Conservation (phyloP, 2,888 invertebrate species). For the Aproaerema taeniolella region DNA sequence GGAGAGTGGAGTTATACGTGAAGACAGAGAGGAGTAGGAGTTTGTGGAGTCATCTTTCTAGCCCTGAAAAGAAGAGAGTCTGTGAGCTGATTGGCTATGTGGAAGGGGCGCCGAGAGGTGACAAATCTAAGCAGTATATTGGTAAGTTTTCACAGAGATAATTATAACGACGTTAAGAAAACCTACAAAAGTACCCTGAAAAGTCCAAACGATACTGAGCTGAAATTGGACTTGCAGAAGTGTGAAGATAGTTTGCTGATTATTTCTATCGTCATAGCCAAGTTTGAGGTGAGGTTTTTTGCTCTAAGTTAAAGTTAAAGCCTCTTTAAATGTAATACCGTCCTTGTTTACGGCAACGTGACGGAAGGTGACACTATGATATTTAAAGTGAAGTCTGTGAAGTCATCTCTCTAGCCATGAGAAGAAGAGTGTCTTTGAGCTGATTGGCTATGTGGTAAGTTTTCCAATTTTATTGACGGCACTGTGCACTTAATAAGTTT, state of each 20-base stretch:
- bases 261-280: constrained; percentile 86
- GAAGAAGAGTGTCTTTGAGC: constrained; percentile 76
- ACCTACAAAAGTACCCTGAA: constrained; percentile 83
- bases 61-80: constrained; percentile 79
- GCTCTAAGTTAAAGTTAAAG: neutral
- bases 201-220: constrained; percentile 84
- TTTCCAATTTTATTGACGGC: no score
- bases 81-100: constrained; percentile 80
- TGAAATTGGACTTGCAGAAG: constrained; percentile 84
- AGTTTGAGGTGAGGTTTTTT: constrained; percentile 80
- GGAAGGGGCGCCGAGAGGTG: constrained; percentile 68
- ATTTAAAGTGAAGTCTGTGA: constrained; percentile 53
- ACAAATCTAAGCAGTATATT: constrained; percentile 75
- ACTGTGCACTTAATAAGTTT: no score
- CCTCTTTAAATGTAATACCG: no score
- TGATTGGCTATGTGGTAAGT: constrained; percentile 80
- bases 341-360: no score
- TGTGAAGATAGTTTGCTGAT: constrained; percentile 86
- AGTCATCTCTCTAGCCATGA: constrained; percentile 81
- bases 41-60: constrained; percentile 79
- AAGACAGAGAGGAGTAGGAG: constrained; percentile 72
- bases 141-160: constrained; percentile 79
- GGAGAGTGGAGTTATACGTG: constrained; percentile 63
- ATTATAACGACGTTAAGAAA: constrained; percentile 82
- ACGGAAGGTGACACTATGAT: no score